These are phyloP conservation scores for Channa argus DNA, from an alignment of 2,113 vertebrate genomes.

Conservation along the genomic window DNA sequence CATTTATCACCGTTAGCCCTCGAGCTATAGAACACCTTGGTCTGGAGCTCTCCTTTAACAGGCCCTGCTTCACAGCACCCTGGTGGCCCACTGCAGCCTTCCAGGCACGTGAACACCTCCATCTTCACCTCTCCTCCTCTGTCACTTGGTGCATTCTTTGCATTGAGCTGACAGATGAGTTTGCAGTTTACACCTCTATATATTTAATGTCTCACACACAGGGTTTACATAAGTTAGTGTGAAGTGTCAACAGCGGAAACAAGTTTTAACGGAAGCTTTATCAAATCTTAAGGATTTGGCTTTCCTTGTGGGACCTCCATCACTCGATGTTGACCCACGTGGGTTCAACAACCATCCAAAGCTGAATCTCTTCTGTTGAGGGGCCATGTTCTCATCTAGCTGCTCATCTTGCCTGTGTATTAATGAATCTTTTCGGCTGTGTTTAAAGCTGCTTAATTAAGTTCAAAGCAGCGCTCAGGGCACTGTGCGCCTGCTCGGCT, in stretches of 20 bases:
- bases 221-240: not conserved
- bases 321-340: conserved; percentile 45
- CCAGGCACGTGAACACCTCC: conserved; percentile 50
- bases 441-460: conserved; percentile 87
- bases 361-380: conserved; percentile 38
- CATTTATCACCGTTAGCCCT: conserved; percentile 87
- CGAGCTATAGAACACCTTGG: conserved; percentile 83
- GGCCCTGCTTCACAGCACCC: conserved; percentile 73
- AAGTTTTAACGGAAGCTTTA: conserved; percentile 37
- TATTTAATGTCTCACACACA: not conserved
- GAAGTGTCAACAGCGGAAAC: conserved; percentile 1
- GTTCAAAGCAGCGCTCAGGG: conserved; percentile 82
- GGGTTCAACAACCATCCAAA: conserved; percentile 56
- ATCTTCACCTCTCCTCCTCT: conserved; percentile 38
- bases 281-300: conserved; percentile 44
- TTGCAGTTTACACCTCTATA: not conserved
- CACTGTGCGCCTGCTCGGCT: conserved; percentile 71
- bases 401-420: conserved; percentile 76
- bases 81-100: conserved; percentile 67
- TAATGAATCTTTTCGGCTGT: conserved; percentile 83
- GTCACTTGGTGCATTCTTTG: not conserved
- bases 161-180: not conserved
- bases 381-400: conserved; percentile 62
- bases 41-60: conserved; percentile 75
- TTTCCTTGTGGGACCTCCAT: conserved; percentile 51